phyloP scores from a whole-genome alignment of 2,113 vertebrate species.

The Sinocyclocheilus maitianheensis region DNA sequence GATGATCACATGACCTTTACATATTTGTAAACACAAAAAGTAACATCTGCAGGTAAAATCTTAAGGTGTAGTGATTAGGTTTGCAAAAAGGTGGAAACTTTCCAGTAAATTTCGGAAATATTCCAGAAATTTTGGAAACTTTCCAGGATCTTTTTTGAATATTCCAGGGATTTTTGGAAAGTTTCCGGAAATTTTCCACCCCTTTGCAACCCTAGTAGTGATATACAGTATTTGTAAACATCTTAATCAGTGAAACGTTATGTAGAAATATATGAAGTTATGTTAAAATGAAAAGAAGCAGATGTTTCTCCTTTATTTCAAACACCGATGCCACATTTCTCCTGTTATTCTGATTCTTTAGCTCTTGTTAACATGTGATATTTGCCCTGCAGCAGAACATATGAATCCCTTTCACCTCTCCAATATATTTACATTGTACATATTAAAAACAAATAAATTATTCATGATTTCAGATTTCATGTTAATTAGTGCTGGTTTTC shows the following conservation, averaged over 20 bases:
- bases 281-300: background rate
- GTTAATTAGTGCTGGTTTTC: constrained; percentile 72
- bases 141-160: too few relatives aligned
- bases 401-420: constrained; percentile 63
- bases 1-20: too few relatives aligned
- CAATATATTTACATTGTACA: constrained; percentile 76
- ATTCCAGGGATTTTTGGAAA: too few relatives aligned
- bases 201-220: too few relatives aligned
- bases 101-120: too few relatives aligned
- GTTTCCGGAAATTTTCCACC: too few relatives aligned
- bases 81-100: too few relatives aligned
- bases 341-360: background rate
- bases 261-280: background rate
- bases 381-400: constrained; percentile 20
- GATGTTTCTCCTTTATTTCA: background rate
- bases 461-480: constrained; percentile 78
- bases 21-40: too few relatives aligned
- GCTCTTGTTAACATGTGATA: background rate
- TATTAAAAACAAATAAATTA: constrained; percentile 82
- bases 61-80: too few relatives aligned
- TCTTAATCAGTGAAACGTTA: background rate
- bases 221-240: background rate
- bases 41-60: too few relatives aligned
- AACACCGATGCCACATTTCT: background rate
- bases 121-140: too few relatives aligned